Conservation (phyloP, 2,113 vertebrate genomes). For the Coturnix japonica region DNA sequence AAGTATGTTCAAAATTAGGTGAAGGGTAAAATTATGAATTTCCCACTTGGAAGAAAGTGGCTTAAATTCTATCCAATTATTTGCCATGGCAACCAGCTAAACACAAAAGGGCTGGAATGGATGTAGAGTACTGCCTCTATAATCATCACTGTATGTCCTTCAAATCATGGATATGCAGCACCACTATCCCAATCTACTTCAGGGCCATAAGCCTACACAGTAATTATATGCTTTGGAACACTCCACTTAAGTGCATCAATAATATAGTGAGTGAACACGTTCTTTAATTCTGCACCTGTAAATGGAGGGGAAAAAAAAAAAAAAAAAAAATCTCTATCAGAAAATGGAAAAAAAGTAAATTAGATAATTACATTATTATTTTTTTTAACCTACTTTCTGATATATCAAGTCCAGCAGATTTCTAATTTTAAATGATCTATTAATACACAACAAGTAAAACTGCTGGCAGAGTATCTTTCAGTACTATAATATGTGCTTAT, state of each 20-base stretch:
- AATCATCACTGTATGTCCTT: constrained; percentile 88
- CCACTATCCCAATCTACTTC: constrained; percentile 89
- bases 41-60: constrained; percentile 93
- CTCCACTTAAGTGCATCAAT: constrained; percentile 95
- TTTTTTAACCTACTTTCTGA: constrained; percentile 66
- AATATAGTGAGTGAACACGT: constrained; percentile 89
- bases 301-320: constrained; percentile 79
- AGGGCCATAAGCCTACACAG: constrained; percentile 90
- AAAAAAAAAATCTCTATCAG: constrained; percentile 76
- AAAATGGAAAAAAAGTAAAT: constrained; percentile 67
- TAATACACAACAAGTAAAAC: constrained; percentile 47
- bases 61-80: constrained; percentile 97
- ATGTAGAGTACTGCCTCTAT: constrained; percentile 87
- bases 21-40: constrained; percentile 89
- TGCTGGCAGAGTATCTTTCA: background rate
- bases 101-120: constrained; percentile 91
- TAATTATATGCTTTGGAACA: constrained; percentile 95
- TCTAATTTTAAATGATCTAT: constrained; percentile 47
- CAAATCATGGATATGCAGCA: constrained; percentile 89
- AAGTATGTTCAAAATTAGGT: constrained; percentile 87
- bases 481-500: background rate
- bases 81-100: constrained; percentile 93
- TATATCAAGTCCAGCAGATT: constrained; percentile 16
- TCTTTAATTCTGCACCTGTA: constrained; percentile 91
- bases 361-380: constrained; percentile 68